Evolutionary conservation across 2,888 invertebrate genomes (phyloP).

Genomic region (Eurois occulta): DNA sequence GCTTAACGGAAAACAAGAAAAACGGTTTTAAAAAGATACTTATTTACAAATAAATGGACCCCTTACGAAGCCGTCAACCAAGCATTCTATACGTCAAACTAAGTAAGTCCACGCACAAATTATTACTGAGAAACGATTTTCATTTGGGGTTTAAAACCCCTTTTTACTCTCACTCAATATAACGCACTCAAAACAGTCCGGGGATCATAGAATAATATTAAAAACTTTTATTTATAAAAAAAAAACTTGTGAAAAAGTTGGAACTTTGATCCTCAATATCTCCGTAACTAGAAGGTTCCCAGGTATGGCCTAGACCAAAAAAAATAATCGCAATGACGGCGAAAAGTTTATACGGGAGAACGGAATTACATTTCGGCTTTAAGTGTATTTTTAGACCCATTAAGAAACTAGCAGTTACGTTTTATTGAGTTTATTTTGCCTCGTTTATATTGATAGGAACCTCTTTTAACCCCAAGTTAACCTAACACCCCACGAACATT

Average conservation of each 20-base stretch:
- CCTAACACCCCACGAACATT: constrained; percentile 8
- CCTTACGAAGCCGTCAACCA: neutral
- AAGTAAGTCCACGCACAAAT: neutral
- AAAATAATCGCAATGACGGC: neutral
- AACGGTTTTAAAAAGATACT: neutral
- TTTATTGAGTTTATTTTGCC: neutral
- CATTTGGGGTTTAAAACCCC: neutral
- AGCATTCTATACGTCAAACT: neutral
- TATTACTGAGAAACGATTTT: too few species aligned
- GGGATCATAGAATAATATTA: neutral
- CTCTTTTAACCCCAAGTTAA: constrained; percentile 9
- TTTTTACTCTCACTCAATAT: neutral
- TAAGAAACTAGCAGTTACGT: neutral
- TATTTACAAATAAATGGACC: neutral
- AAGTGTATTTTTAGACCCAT: neutral
- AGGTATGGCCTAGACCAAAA: neutral
- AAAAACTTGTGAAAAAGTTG: neutral
- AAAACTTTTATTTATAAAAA: neutral
- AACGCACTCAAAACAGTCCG: neutral
- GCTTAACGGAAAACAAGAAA: too few species aligned
- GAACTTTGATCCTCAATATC: neutral
- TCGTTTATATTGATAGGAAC: neutral
- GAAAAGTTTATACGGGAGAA: too few species aligned
- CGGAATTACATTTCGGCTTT: too few species aligned
- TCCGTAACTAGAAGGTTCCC: neutral